Percentiles rank a stretch among this genome's conserved stretches.
phyloP scores from a whole-genome alignment of 2,888 invertebrate species.

The Yponomeuta cagnagella region DNA sequence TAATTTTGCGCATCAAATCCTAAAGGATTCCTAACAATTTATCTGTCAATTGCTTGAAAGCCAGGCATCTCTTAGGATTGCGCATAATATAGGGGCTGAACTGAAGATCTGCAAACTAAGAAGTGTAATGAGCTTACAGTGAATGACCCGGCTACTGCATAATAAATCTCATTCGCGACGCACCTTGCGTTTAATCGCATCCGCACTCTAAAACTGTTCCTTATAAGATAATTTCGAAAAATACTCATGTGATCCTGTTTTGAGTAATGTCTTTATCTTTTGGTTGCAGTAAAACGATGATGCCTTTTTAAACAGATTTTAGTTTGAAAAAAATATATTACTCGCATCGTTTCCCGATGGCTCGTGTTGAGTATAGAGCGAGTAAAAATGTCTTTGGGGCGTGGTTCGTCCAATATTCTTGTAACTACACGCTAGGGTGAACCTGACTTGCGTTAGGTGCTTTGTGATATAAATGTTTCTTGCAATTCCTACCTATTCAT shows the following conservation, averaged over 20 bases:
- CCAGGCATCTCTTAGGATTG: too few species aligned
- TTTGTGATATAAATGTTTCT: slow-evolving; percentile 38
- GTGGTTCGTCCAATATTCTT: slow-evolving; percentile 35
- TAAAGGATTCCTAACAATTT: too few species aligned
- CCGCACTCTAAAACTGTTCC: slow-evolving; percentile 43
- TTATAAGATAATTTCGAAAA: not conserved
- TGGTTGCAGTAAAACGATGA: not conserved
- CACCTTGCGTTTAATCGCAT: slow-evolving; percentile 37
- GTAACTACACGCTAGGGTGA: slow-evolving; percentile 23
- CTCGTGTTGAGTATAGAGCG: not conserved
- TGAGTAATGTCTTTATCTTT: slow-evolving; percentile 6
- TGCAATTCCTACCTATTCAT: slow-evolving; percentile 22
- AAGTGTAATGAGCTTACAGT: slow-evolving; percentile 29
- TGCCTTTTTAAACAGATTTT: not conserved
- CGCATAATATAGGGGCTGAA: too few species aligned
- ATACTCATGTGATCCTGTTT: not conserved
- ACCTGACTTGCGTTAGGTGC: slow-evolving; percentile 37
- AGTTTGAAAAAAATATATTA: not conserved
- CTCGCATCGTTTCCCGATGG: not conserved
- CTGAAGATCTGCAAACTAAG: slow-evolving; percentile 16
- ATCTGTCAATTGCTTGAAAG: too few species aligned
- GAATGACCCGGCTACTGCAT: slow-evolving; percentile 41
- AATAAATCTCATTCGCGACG: slow-evolving; percentile 42
- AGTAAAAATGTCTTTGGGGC: slow-evolving; percentile 35
- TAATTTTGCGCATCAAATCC: too few species aligned